Evolutionary conservation across 2,113 vertebrate species (phyloP).

Genomic region (western clawed frog (Xenopus tropicalis)): DNA sequence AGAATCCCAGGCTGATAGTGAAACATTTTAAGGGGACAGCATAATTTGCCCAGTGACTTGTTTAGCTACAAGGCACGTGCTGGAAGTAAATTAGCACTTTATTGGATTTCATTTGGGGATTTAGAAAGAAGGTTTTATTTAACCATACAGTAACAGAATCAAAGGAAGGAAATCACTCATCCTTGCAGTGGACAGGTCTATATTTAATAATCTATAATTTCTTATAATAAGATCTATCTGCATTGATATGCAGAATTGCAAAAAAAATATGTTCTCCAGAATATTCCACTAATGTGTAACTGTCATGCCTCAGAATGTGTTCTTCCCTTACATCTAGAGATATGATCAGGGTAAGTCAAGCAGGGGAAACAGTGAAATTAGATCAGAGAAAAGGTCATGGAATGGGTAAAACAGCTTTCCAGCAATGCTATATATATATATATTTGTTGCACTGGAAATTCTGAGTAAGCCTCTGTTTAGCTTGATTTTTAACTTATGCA

Average conservation of each 20-base stretch:
- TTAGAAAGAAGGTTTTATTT: slow-evolving; percentile 22
- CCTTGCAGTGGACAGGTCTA: neutral
- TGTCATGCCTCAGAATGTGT: neutral
- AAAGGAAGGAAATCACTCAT: neutral
- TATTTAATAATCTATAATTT: neutral
- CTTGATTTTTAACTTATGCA: too few species aligned
- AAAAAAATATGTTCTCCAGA: neutral
- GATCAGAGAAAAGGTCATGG: too few species aligned
- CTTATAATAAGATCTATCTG: neutral
- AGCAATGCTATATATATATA: too few species aligned
- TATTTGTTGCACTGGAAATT: too few species aligned
- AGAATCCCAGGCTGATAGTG: slow-evolving; percentile 38
- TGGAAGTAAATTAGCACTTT: slow-evolving; percentile 38
- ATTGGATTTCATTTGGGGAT: slow-evolving; percentile 38
- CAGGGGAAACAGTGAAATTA: too few species aligned
- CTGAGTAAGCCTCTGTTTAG: too few species aligned
- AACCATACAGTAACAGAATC: slow-evolving; percentile 16
- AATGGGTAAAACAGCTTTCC: too few species aligned
- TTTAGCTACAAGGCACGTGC: slow-evolving; percentile 38
- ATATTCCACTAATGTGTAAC: neutral
- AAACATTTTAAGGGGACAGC: slow-evolving; percentile 41
- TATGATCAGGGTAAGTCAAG: too few species aligned
- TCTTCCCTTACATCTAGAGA: too few species aligned
- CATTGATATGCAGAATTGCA: neutral
- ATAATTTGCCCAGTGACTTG: slow-evolving; percentile 35